Percentiles rank a stretch among this genome's conserved stretches.
Conservation (phyloP, 2,113 vertebrate species). For the Onychostruthus taczanowskii region DNA sequence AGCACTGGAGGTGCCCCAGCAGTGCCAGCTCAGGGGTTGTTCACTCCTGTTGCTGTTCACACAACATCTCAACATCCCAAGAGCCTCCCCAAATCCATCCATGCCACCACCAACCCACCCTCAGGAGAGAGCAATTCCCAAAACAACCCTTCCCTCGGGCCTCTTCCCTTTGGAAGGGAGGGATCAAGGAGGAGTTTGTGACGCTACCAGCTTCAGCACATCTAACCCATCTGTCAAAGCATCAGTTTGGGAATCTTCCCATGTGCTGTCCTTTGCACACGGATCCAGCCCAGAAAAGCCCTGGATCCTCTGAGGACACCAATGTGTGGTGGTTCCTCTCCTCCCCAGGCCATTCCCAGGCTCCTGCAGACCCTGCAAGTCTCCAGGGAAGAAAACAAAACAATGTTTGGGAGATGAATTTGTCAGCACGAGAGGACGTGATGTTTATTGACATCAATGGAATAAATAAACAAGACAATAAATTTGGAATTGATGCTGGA, state of each 20-base stretch:
- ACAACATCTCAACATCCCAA: not conserved
- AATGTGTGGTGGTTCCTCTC: not conserved
- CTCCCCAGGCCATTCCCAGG: not conserved
- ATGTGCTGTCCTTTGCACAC: not conserved
- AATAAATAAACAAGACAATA: constrained; percentile 51
- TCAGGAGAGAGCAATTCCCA: not conserved
- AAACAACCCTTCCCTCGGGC: not conserved
- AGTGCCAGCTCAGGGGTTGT: not conserved
- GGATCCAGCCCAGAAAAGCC: not conserved
- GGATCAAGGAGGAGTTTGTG: not conserved
- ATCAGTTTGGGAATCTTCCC: not conserved
- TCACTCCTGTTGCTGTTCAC: not conserved
- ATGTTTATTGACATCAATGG: not conserved
- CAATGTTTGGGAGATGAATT: not conserved
- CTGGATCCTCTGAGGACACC: not conserved
- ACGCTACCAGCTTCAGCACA: not conserved
- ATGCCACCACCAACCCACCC: not conserved
- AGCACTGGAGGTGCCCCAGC: not conserved
- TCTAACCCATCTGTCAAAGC: not conserved
- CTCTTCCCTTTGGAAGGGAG: not conserved
- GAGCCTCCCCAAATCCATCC: not conserved
- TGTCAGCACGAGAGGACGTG: not conserved
- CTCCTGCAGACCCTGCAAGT: not conserved
- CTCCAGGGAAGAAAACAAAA: not conserved
- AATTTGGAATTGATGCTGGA: constrained; percentile 46